These are phyloP conservation scores for Atractosteus spatula DNA, from an alignment of 2,113 vertebrate genomes.

Conservation along the genomic window DNA sequence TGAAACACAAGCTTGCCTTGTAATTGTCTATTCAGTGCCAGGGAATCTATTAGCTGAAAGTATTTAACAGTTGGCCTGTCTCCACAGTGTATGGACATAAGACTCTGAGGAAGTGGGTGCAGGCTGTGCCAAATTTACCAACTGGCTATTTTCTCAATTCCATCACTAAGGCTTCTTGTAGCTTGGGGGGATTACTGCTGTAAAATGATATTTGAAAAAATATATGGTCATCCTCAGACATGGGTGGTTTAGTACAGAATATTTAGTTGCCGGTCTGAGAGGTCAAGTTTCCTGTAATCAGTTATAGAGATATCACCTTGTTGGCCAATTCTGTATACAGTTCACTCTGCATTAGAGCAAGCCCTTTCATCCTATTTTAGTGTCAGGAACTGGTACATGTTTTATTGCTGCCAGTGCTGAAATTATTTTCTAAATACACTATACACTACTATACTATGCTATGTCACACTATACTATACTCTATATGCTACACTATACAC, in stretches of 20 bases:
- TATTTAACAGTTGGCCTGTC: slow-evolving; percentile 79
- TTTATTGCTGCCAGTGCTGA: too few relatives aligned
- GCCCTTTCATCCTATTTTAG: too few relatives aligned
- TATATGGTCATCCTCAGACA: slow-evolving; percentile 20
- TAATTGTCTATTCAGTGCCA: slow-evolving; percentile 61
- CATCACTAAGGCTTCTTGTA: slow-evolving; percentile 22
- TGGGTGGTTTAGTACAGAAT: background rate
- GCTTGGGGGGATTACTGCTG: slow-evolving; percentile 33
- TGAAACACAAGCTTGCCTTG: slow-evolving; percentile 50
- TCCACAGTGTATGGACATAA: slow-evolving; percentile 57
- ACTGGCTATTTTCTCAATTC: slow-evolving; percentile 29
- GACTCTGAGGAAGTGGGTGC: slow-evolving; percentile 16
- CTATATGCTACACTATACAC: too few relatives aligned
- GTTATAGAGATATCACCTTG: background rate
- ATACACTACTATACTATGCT: too few relatives aligned
- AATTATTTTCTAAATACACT: too few relatives aligned
- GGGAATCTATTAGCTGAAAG: slow-evolving; percentile 77
- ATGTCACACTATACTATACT: too few relatives aligned
- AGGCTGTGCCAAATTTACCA: slow-evolving; percentile 33
- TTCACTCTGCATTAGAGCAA: background rate
- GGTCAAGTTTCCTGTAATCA: slow-evolving; percentile 19
- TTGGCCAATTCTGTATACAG: slow-evolving; percentile 2
- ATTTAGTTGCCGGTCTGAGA: slow-evolving; percentile 20
- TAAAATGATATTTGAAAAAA: slow-evolving; percentile 35
- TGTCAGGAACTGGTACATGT: too few relatives aligned